These are phyloP conservation scores for Sinocyclocheilus maitianheensis DNA, from an alignment of 2,113 vertebrate genomes.

Conservation along the genomic window DNA sequence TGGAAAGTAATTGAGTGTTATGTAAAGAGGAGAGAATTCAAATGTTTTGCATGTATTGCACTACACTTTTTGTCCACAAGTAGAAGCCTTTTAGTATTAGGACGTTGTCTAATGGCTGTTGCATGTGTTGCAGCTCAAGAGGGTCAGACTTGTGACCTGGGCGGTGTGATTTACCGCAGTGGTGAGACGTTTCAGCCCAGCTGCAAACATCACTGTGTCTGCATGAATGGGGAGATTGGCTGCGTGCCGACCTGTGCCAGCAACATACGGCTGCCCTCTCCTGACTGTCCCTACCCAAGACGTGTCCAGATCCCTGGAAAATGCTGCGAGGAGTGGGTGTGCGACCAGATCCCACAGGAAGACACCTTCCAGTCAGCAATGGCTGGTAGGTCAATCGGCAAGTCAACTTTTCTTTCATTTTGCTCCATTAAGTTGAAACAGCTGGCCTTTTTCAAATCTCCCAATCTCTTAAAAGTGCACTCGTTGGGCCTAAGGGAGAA, in stretches of 20 bases:
- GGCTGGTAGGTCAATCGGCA: conserved; percentile 64
- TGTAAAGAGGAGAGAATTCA: not conserved
- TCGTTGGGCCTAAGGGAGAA: not conserved
- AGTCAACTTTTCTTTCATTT: conserved; percentile 33
- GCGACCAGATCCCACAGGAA: conserved; percentile 61
- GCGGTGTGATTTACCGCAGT: conserved; percentile 76
- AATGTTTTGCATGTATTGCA: not conserved
- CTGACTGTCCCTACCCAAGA: conserved; percentile 70
- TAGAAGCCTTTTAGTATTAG: not conserved
- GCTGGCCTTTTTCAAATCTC: not conserved
- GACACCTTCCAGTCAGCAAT: conserved; percentile 60
- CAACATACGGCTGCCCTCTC: conserved; percentile 67
- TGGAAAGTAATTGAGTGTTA: not conserved
- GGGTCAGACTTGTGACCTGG: conserved; percentile 75
- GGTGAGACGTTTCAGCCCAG: conserved; percentile 81
- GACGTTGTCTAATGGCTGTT: not conserved
- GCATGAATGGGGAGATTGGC: conserved; percentile 79
- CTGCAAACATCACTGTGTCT: conserved; percentile 80
- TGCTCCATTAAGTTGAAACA: not conserved
- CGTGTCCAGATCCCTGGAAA: conserved; percentile 67
- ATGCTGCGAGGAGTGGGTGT: conserved; percentile 83
- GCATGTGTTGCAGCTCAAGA: conserved; percentile 68
- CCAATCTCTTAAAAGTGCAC: not conserved
- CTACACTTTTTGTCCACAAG: conserved; percentile 24
- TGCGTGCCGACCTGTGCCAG: conserved; percentile 74